A percentile compares a stretch with the other conserved stretches of the same genome.
Evolutionary conservation across 2,797 vertebrate genomes (phyloP).

Genomic region (Onychomys torridus): DNA sequence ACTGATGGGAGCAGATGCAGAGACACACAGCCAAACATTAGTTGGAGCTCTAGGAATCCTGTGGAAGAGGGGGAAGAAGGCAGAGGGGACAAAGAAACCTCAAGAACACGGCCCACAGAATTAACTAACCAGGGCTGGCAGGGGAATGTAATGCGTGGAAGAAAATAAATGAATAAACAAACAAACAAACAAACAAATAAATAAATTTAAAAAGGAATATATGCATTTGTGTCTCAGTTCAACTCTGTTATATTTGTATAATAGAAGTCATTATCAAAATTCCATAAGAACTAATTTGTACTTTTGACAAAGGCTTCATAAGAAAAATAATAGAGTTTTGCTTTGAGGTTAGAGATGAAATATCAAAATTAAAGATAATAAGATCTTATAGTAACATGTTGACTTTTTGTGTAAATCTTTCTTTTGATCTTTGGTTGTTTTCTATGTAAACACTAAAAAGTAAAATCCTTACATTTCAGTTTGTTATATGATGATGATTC

Average conservation of each 20-base stretch:
- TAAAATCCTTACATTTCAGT: conserved; percentile 14
- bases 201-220: neutral
- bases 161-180: neutral
- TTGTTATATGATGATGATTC: conserved; percentile 29
- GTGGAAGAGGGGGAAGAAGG: neutral
- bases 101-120: neutral
- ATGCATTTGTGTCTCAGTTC: neutral
- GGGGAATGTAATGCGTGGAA: neutral
- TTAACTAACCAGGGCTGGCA: neutral
- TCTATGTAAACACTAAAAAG: conserved; percentile 1
- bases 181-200: neutral
- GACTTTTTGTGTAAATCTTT: conserved; percentile 21
- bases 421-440: neutral
- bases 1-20: too few species aligned
- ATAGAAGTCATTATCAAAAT: conserved; percentile 28
- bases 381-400: neutral
- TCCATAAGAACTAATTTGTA: neutral
- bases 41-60: neutral
- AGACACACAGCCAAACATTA: neutral
- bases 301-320: neutral
- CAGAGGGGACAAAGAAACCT: neutral
- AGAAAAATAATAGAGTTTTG: conserved; percentile 17
- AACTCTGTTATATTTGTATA: neutral
- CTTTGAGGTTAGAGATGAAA: conserved; percentile 23
- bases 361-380: neutral